These are phyloP conservation scores for Oreonectes daqikongensis DNA, from an alignment of 2,797 vertebrate genomes.

Conservation along the genomic window DNA sequence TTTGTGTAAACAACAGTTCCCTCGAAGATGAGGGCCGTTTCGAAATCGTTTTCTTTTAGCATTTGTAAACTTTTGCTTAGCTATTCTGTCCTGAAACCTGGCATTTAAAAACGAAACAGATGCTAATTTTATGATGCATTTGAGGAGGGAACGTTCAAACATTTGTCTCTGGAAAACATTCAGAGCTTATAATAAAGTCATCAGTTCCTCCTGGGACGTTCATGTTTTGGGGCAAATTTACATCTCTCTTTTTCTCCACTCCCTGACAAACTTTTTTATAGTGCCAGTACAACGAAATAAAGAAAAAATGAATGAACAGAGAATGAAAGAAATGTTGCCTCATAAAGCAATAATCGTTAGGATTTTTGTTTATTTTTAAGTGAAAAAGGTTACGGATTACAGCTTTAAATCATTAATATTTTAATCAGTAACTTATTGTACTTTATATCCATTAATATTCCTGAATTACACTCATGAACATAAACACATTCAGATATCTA, in stretches of 20 bases:
- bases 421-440: too few relatives aligned
- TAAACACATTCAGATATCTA: background rate
- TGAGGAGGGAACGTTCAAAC: conserved; percentile 25
- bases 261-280: background rate
- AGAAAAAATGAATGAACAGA: background rate
- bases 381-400: too few relatives aligned
- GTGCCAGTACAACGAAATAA: background rate
- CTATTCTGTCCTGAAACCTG: conserved; percentile 53
- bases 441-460: background rate
- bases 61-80: conserved; percentile 56
- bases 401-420: too few relatives aligned
- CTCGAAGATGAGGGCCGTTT: background rate
- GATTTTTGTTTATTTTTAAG: too few relatives aligned
- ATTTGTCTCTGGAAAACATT: conserved; percentile 29
- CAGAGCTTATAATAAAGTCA: conserved; percentile 37
- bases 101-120: conserved; percentile 66
- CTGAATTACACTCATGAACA: background rate
- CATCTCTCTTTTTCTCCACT: background rate
- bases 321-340: background rate
- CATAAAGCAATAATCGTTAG: too few relatives aligned
- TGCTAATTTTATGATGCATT: conserved; percentile 28
- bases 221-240: background rate
- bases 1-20: conserved; percentile 51
- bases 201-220: conserved; percentile 2
- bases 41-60: conserved; percentile 42